A percentile compares a stretch with the other conserved stretches of the same genome.
Conservation (phyloP, 2,888 invertebrate species). For the Allophyes oxyacanthae region DNA sequence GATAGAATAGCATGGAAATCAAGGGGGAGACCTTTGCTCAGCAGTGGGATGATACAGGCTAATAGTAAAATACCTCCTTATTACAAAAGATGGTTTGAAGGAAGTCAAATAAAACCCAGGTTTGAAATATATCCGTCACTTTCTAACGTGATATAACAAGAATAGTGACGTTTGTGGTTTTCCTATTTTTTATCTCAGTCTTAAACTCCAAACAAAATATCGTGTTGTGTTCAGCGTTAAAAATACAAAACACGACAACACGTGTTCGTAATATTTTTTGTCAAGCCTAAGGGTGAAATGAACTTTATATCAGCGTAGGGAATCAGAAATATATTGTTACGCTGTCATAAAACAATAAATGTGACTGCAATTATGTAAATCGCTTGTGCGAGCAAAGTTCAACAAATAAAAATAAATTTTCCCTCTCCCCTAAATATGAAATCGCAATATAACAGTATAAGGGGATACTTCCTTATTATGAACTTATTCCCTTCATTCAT, state of each 20-base stretch:
- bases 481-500: slow-evolving; percentile 52
- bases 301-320: slow-evolving; percentile 45
- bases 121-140: too few relatives aligned
- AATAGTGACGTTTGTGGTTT: too few relatives aligned
- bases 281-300: slow-evolving; percentile 34
- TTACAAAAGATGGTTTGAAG: too few relatives aligned
- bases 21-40: too few relatives aligned
- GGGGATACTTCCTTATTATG: slow-evolving; percentile 56
- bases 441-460: slow-evolving; percentile 54
- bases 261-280: slow-evolving; percentile 31
- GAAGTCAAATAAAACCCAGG: too few relatives aligned
- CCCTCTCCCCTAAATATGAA: slow-evolving; percentile 55
- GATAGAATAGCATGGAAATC: too few relatives aligned
- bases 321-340: slow-evolving; percentile 47
- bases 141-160: too few relatives aligned
- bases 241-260: slow-evolving; percentile 12
- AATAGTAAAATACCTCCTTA: too few relatives aligned
- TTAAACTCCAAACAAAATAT: too few relatives aligned
- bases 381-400: slow-evolving; percentile 47
- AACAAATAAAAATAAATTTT: slow-evolving; percentile 54
- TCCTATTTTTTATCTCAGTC: too few relatives aligned
- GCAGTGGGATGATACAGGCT: too few relatives aligned
- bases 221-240: background rate
- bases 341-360: slow-evolving; percentile 56
- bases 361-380: slow-evolving; percentile 59